These are phyloP conservation scores for Menura novaehollandiae DNA, from an alignment of 2,113 vertebrate genomes.

Conservation along the genomic window DNA sequence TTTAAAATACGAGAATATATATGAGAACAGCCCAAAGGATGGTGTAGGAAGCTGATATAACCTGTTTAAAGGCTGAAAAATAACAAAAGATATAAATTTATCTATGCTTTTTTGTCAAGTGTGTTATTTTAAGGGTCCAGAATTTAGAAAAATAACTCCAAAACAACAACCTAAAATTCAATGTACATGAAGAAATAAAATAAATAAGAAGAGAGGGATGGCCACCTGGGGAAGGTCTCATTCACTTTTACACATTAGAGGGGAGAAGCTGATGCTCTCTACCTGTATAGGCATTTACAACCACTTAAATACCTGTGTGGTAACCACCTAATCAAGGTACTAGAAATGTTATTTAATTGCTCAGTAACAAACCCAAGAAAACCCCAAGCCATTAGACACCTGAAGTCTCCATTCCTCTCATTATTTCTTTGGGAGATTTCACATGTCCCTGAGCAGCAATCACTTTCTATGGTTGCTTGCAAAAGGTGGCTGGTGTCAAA, in stretches of 20 bases:
- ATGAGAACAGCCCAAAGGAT: neutral
- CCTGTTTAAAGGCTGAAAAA: neutral
- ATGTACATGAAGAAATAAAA: neutral
- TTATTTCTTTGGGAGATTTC: neutral
- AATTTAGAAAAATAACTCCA: neutral
- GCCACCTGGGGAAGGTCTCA: neutral
- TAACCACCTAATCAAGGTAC: neutral
- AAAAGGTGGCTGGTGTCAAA: neutral
- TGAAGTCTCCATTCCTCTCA: neutral
- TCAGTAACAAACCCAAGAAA: neutral
- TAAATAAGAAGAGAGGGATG: neutral
- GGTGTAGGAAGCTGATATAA: neutral
- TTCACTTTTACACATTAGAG: neutral
- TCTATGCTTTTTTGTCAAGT: neutral
- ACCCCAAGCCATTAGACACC: neutral
- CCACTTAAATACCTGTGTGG: neutral
- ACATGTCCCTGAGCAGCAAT: neutral
- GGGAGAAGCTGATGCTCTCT: neutral
- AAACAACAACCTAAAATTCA: neutral
- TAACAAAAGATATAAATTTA: neutral
- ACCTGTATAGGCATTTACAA: neutral
- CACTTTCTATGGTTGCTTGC: neutral
- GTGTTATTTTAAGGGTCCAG: neutral
- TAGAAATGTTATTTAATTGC: neutral
- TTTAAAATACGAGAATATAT: neutral